Percentiles rank a stretch among this genome's conserved stretches.
Conservation (phyloP, 1,140 invertebrate genomes). For the Galendromus occidentalis region DNA sequence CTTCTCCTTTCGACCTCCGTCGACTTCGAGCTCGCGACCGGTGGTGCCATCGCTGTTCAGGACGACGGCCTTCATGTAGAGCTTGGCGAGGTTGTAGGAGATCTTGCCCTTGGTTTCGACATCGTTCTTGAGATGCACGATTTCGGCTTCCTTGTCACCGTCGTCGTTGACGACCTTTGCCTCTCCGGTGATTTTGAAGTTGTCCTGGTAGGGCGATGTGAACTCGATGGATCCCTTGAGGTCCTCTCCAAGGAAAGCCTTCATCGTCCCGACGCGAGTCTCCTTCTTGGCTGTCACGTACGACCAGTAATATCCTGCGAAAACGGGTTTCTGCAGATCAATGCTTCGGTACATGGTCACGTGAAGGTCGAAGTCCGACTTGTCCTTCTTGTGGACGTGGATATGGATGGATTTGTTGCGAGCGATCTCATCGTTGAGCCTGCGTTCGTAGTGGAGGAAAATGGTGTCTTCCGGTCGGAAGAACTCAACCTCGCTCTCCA, state of each 20-base stretch:
- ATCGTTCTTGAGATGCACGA: not conserved
- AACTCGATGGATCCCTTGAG: conserved; percentile 2
- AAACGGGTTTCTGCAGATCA: not conserved
- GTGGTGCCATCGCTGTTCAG: not conserved
- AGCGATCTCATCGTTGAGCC: not conserved
- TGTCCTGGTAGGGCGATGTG: not conserved
- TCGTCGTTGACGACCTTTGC: not conserved
- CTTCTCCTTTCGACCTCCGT: conserved; percentile 7
- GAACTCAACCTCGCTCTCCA: not conserved
- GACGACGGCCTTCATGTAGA: not conserved
- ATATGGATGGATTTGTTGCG: not conserved
- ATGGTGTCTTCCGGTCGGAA: not conserved
- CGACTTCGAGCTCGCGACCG: not conserved
- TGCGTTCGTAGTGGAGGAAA: not conserved
- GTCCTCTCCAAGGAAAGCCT: not conserved
- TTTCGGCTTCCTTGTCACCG: conserved; percentile 6
- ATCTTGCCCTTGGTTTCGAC: conserved; percentile 6
- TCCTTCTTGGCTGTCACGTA: not conserved
- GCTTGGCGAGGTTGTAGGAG: not conserved
- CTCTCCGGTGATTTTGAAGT: not conserved
- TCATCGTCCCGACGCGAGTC: not conserved
- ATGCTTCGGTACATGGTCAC: not conserved
- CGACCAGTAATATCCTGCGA: not conserved
- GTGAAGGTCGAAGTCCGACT: not conserved
- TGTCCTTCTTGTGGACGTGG: conserved; percentile 3